Base-by-base conservation (phyloP, 2,113 vertebrate species). In the Cyphomyrus discorhynchus region DNA sequence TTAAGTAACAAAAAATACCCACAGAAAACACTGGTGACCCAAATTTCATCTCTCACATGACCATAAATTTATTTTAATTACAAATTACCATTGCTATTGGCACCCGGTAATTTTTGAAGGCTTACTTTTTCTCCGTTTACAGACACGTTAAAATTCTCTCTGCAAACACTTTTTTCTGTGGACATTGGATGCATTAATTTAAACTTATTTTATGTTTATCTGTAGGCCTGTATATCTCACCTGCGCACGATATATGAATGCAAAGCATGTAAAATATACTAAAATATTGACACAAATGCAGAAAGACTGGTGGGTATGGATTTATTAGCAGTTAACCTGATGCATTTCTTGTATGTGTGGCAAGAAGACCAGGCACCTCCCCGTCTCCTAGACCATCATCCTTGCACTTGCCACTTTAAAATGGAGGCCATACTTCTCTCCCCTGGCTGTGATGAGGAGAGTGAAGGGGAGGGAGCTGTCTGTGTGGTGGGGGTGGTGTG, bases 401-500 rank as follows among this genome's bases (percentile, higher is more conserved):
- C 74, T 46, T 84, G 82, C 45, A 35, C 31, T 46, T 84, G 45
- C 45, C 39, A 24, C 19, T 84, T 24, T 46, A 39, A 87, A 87
- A 53, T n/a, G n/a, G 49, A 87, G 85, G 27, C 47, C 87, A 56
- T 24, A 1, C n/a, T 47, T 45, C 80, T 42, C 42, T 58, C 42
- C 58, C 39, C 56, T 56, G 45, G n/a, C 83, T 77, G 90, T 91
- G 90, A 91, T 92, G 91, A 90, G 24, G 93, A 95, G 93, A 92
- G 93, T 52, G 27, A 24, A 93, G 93, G 90, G 92, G 95, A 95
- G 95, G 94, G 93, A 95, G 95, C 95, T 95, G 94, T 95, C 95
- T 95, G 90, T 80, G 52, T 70, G 94, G 56, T 88, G 92, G 93
- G 94, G 94, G 94, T 94, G 94, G 92, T 92, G 94, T 93, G 13